Evolutionary conservation across 2,888 invertebrate genomes (phyloP).

Genomic region (Drosophila austrosaltans): DNA sequence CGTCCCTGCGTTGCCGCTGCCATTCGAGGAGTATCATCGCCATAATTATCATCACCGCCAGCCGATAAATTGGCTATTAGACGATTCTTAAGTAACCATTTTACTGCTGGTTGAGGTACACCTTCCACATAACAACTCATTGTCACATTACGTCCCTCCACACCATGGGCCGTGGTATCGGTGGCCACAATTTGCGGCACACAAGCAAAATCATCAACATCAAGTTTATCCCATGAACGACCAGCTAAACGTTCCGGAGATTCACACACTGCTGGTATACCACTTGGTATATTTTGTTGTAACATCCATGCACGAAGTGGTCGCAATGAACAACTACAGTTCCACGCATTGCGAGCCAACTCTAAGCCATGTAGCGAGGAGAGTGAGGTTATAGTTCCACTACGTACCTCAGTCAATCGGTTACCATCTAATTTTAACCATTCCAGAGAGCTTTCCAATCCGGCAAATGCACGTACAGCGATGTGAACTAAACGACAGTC

Average conservation of each 20-base stretch:
- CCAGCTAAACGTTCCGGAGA: slow-evolving; percentile 87
- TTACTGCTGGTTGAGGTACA: slow-evolving; percentile 89
- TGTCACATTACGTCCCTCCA: slow-evolving; percentile 90
- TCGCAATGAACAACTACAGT: slow-evolving; percentile 90
- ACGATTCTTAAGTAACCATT: slow-evolving; percentile 89
- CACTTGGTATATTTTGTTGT: slow-evolving; percentile 90
- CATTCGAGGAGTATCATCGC: slow-evolving; percentile 72
- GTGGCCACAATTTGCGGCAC: slow-evolving; percentile 88
- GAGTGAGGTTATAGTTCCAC: slow-evolving; percentile 88
- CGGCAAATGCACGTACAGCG: slow-evolving; percentile 89
- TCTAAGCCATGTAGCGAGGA: slow-evolving; percentile 90
- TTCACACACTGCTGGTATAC: slow-evolving; percentile 88
- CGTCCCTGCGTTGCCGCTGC: slow-evolving; percentile 84
- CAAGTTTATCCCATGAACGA: slow-evolving; percentile 90
- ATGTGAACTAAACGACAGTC: slow-evolving; percentile 89
- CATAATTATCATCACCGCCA: slow-evolving; percentile 60
- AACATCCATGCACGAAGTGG: slow-evolving; percentile 92
- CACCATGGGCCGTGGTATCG: slow-evolving; percentile 86
- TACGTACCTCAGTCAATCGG: slow-evolving; percentile 87
- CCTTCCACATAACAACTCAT: slow-evolving; percentile 89
- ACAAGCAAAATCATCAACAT: slow-evolving; percentile 92
- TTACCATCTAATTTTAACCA: slow-evolving; percentile 92
- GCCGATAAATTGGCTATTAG: slow-evolving; percentile 87
- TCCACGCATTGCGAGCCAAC: slow-evolving; percentile 92
- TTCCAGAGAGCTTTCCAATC: slow-evolving; percentile 89